These are phyloP conservation scores for Acanthoscelides obtectus DNA, from an alignment of 2,888 invertebrate species.

Conservation along the genomic window DNA sequence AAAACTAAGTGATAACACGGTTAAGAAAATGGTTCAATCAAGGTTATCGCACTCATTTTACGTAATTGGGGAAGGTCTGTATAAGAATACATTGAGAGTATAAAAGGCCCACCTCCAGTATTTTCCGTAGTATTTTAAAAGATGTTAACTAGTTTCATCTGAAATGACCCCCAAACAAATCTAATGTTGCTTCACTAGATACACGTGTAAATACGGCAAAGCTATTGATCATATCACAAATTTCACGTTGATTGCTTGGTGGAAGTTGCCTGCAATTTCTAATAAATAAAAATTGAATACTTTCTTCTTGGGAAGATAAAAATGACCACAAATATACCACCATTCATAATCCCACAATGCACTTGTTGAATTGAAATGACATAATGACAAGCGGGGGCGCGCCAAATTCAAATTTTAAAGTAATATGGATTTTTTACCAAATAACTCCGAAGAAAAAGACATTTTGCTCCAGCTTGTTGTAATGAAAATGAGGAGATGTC, in stretches of 20 bases:
- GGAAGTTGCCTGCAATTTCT: conserved; percentile 28
- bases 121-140: conserved; percentile 27
- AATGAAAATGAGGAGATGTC: not conserved
- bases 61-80: not conserved
- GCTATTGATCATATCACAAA: conserved; percentile 42
- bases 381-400: conserved; percentile 6
- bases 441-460: not conserved
- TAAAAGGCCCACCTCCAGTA: conserved; percentile 25
- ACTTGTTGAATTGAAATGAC: conserved; percentile 42
- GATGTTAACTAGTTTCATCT: conserved; percentile 47
- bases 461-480: not conserved
- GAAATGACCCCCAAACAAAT: conserved; percentile 37
- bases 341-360: conserved; percentile 46
- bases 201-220: conserved; percentile 32
- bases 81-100: not conserved
- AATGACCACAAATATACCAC: conserved; percentile 31
- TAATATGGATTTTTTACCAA: not conserved
- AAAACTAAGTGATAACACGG: not conserved
- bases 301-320: conserved; percentile 36
- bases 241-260: conserved; percentile 34
- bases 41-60: conserved; percentile 13
- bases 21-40: not conserved
- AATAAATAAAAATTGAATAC: conserved; percentile 30
- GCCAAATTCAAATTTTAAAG: not conserved
- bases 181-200: conserved; percentile 34